Conservation (phyloP, 2,797 vertebrate species). For the Phalanger gymnotis region DNA sequence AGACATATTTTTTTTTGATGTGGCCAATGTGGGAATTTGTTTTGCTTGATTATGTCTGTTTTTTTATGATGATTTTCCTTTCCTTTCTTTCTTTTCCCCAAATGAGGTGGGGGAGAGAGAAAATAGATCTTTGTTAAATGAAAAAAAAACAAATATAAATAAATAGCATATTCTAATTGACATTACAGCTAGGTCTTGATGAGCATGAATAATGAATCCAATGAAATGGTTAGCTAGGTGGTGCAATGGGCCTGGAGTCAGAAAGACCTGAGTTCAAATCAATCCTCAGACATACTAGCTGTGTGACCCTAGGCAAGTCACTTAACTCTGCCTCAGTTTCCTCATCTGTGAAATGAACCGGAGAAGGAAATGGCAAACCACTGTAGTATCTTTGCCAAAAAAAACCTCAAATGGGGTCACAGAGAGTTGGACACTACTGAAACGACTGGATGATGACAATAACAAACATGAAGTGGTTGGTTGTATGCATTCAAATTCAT, state of each 20-base stretch:
- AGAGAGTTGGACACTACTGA: background rate
- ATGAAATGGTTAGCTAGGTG: background rate
- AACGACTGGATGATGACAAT: background rate
- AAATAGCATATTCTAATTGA: background rate
- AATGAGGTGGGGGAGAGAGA: background rate
- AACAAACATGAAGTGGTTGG: background rate
- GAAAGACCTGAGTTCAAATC: background rate
- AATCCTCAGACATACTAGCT: background rate
- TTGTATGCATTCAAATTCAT: background rate
- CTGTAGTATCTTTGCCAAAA: background rate
- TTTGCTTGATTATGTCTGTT: background rate
- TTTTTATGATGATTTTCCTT: background rate
- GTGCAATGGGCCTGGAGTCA: background rate
- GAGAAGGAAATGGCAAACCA: background rate
- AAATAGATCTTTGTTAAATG: background rate
- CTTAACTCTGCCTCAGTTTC: background rate
- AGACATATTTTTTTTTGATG: background rate
- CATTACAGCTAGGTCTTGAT: background rate
- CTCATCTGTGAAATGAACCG: background rate
- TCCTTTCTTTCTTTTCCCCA: background rate
- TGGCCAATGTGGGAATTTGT: background rate
- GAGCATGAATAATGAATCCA: background rate
- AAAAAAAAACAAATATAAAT: background rate
- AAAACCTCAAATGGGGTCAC: background rate
- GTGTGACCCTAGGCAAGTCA: background rate